These are phyloP conservation scores for Mactra quadrangularis DNA, from an alignment of 1,140 invertebrate genomes.

Conservation along the genomic window DNA sequence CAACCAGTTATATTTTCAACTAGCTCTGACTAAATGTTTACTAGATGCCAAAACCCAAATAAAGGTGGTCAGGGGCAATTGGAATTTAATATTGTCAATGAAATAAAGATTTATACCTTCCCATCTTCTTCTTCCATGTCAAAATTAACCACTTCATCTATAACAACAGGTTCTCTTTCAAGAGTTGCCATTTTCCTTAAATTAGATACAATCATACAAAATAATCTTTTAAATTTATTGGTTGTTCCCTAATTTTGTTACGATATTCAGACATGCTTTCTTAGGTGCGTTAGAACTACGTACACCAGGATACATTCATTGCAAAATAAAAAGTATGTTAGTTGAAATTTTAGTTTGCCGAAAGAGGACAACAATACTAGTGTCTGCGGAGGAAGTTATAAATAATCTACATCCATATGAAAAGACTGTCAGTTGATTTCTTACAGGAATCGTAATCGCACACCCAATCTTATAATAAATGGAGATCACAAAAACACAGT, in stretches of 20 bases:
- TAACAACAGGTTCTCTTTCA: constrained; percentile 28
- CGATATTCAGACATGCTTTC: too few species aligned
- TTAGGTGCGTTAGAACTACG: neutral
- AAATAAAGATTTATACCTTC: neutral
- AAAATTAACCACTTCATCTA: constrained; percentile 42
- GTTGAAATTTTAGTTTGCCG: neutral
- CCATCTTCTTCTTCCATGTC: constrained; percentile 15
- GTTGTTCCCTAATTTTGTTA: too few species aligned
- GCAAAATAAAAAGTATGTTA: neutral
- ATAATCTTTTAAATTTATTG: neutral
- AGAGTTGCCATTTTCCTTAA: constrained; percentile 22
- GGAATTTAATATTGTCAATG: neutral
- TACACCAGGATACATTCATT: neutral
- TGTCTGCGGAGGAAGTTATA: too few species aligned
- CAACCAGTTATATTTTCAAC: neutral
- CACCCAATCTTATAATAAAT: too few species aligned
- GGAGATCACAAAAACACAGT: too few species aligned
- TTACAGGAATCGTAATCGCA: too few species aligned
- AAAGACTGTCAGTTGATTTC: too few species aligned
- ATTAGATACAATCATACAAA: neutral
- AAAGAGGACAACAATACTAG: neutral
- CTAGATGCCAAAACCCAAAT: neutral
- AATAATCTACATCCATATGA: too few species aligned
- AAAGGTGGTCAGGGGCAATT: neutral
- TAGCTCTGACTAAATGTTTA: neutral